A percentile compares a stretch with the other conserved stretches of the same genome.
These are phyloP conservation scores for Heliconius ismenius DNA, from an alignment of 2,888 invertebrate genomes.

Conservation along the genomic window DNA sequence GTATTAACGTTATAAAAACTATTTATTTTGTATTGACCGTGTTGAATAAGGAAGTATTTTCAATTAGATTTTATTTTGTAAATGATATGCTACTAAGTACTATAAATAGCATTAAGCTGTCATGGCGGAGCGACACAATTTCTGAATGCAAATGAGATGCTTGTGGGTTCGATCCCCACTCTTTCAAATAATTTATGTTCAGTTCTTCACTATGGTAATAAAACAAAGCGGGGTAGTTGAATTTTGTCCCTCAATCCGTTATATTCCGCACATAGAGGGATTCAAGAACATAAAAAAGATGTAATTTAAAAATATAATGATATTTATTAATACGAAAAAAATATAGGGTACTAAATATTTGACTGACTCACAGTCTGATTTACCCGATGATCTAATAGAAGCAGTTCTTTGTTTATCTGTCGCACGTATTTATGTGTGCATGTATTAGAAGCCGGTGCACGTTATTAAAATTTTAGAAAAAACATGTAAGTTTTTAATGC, in stretches of 20 bases:
- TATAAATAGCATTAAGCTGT: too few species aligned
- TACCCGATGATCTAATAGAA: slow-evolving; percentile 33
- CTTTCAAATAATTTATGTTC: too few species aligned
- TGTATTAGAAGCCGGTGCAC: not conserved
- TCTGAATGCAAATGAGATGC: too few species aligned
- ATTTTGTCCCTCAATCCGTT: not conserved
- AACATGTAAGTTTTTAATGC: not conserved
- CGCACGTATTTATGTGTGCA: not conserved
- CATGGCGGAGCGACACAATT: too few species aligned
- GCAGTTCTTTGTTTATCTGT: slow-evolving; percentile 12
- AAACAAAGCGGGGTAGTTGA: not conserved
- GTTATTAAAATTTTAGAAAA: slow-evolving; percentile 22
- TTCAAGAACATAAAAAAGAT: not conserved
- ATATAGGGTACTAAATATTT: slow-evolving; percentile 10
- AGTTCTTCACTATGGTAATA: not conserved
- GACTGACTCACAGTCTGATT: slow-evolving; percentile 23
- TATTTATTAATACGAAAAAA: not conserved
- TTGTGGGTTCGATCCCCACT: too few species aligned
- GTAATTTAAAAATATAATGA: not conserved
- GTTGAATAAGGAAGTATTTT: not conserved
- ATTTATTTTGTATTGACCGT: not conserved
- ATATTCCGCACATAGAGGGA: not conserved
- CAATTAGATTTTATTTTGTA: not conserved
- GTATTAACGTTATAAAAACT: not conserved
- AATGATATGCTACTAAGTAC: too few species aligned